A percentile compares a stretch with the other conserved stretches of the same genome.
Conservation (phyloP, 53 echinoderm and acorn worm species). For the Crossaster papposus region DNA sequence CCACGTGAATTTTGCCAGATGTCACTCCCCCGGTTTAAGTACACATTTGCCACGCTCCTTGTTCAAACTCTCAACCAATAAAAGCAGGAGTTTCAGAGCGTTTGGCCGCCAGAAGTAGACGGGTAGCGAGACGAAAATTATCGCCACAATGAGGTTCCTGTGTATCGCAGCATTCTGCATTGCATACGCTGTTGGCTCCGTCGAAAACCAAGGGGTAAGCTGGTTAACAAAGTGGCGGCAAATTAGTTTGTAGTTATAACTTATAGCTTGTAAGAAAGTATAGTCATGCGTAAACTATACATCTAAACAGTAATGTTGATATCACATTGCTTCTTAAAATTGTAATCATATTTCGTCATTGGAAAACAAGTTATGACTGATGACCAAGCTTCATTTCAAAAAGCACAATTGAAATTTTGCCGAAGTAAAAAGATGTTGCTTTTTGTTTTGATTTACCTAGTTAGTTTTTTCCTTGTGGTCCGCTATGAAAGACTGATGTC, state of each 20-base stretch:
- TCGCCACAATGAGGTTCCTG: neutral
- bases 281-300: no score
- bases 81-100: neutral
- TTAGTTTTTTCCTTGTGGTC: no score
- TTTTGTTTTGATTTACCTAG: no score
- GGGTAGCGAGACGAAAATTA: neutral
- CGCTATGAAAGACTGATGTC: no score
- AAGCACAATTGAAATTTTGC: no score
- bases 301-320: no score
- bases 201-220: neutral
- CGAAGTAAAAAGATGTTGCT: no score
- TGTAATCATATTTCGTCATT: no score
- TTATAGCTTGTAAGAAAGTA: no score
- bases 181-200: neutral
- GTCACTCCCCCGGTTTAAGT: slow-evolving; percentile 22
- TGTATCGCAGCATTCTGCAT: neutral
- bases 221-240: neutral
- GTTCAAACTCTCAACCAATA: slow-evolving; percentile 41
- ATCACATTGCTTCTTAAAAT: no score
- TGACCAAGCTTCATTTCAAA: no score
- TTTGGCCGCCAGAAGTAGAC: neutral
- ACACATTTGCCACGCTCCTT: slow-evolving; percentile 3
- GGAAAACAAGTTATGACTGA: no score
- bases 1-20: neutral
- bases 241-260: neutral